A percentile compares a stretch with the other conserved stretches of the same genome.
Evolutionary conservation across 2,113 vertebrate species (phyloP).

Genomic region (Protomyctophum bolini): DNA sequence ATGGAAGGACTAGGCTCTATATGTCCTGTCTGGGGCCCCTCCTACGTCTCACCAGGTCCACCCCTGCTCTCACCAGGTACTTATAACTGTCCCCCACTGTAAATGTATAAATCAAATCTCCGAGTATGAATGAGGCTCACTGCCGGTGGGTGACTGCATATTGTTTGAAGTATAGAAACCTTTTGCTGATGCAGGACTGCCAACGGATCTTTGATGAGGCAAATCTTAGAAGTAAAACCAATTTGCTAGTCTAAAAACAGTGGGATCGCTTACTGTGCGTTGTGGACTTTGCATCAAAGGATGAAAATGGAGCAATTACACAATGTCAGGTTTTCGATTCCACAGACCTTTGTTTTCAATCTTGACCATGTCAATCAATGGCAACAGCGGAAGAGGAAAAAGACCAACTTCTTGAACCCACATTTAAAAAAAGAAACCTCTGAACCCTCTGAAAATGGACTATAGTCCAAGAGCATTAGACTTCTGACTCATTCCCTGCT

Average conservation of each 20-base stretch:
- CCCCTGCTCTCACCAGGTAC: too few relatives aligned
- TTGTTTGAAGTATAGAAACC: background rate
- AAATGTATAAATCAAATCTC: slow-evolving; percentile 9
- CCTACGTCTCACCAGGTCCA: too few relatives aligned
- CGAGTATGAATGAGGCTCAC: background rate
- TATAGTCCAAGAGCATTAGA: slow-evolving; percentile 42
- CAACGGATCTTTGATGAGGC: too few relatives aligned
- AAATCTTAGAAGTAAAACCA: background rate
- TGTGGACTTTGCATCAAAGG: slow-evolving; percentile 9
- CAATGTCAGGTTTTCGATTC: background rate
- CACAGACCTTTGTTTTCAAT: too few relatives aligned
- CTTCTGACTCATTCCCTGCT: slow-evolving; percentile 31
- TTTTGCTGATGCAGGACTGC: background rate
- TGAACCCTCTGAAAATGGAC: background rate
- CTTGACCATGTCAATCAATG: too few relatives aligned
- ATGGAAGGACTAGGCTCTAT: too few relatives aligned
- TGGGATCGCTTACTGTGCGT: background rate
- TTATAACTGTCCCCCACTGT: too few relatives aligned
- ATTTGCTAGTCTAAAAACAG: background rate
- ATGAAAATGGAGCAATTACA: background rate
- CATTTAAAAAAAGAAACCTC: background rate
- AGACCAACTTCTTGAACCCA: background rate
- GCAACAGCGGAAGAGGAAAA: slow-evolving; percentile 16
- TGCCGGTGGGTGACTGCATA: background rate
- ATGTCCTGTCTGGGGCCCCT: too few relatives aligned